Evolutionary conservation across 2,797 vertebrate genomes (phyloP).

Genomic region (Paguma larvata): DNA sequence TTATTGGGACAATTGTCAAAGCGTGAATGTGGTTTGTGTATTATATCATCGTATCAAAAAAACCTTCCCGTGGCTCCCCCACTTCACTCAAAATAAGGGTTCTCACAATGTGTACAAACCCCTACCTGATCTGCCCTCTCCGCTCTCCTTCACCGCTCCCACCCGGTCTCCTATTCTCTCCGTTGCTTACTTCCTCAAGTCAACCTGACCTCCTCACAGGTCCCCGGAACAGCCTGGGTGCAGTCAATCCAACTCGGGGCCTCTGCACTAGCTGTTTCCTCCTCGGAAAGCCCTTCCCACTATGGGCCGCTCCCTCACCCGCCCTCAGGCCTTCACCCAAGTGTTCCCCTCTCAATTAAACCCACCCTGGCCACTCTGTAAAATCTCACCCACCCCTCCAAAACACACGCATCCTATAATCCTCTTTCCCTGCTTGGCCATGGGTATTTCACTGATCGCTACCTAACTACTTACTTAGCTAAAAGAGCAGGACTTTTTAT

Average conservation of each 20-base stretch:
- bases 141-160: background rate
- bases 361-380: background rate
- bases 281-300: background rate
- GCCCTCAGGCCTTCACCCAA: background rate
- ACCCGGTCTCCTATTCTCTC: background rate
- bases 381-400: background rate
- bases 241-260: background rate
- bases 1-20: slow-evolving; percentile 32
- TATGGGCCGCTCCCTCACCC: fast-evolving
- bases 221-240: background rate
- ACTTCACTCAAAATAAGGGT: background rate
- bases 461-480: background rate
- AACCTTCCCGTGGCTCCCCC: background rate
- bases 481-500: background rate
- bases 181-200: background rate
- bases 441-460: background rate
- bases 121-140: background rate
- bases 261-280: background rate
- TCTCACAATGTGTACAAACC: background rate
- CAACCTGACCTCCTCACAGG: background rate
- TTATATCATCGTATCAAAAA: background rate
- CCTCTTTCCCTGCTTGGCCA: background rate
- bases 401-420: background rate
- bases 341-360: background rate
- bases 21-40: background rate